Percentiles rank a stretch among this genome's conserved stretches.
Evolutionary conservation across 2,113 vertebrate species (phyloP).

Genomic region (Lepus europaeus): DNA sequence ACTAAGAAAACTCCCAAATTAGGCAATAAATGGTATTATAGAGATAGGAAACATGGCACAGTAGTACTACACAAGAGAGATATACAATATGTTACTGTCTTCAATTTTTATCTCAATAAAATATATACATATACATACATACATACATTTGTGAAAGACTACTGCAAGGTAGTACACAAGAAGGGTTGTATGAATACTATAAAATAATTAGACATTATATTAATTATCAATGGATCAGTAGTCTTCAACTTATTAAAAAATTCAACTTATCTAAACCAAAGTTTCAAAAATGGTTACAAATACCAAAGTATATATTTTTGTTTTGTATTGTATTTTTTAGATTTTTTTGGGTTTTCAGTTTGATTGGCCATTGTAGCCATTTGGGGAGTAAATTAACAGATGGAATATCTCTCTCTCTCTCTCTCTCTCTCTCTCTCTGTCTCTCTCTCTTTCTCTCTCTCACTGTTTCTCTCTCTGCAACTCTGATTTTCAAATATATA

Average conservation of each 20-base stretch:
- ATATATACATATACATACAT: neutral
- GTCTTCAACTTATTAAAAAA: neutral
- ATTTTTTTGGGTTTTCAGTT: too few relatives aligned
- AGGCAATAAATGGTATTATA: slow-evolving; percentile 23
- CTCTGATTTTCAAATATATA: too few relatives aligned
- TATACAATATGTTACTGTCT: neutral
- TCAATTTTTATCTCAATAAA: neutral
- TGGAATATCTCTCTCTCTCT: too few relatives aligned
- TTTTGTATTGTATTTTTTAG: neutral
- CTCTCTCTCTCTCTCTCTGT: too few relatives aligned
- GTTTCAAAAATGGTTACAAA: slow-evolving; percentile 23
- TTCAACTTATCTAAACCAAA: neutral
- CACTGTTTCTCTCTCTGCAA: too few relatives aligned
- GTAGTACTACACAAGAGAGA: neutral
- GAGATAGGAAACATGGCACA: neutral
- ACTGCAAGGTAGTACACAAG: neutral
- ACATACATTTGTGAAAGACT: neutral
- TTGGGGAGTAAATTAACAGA: too few relatives aligned
- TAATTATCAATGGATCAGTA: slow-evolving; percentile 23
- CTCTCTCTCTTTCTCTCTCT: too few relatives aligned
- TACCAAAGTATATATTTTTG: neutral
- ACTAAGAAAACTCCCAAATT: neutral
- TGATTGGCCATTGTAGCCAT: too few relatives aligned
- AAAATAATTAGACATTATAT: neutral
- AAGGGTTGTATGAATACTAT: neutral